These are phyloP conservation scores for Calcarius ornatus DNA, from an alignment of 2,113 vertebrate species.

Conservation along the genomic window DNA sequence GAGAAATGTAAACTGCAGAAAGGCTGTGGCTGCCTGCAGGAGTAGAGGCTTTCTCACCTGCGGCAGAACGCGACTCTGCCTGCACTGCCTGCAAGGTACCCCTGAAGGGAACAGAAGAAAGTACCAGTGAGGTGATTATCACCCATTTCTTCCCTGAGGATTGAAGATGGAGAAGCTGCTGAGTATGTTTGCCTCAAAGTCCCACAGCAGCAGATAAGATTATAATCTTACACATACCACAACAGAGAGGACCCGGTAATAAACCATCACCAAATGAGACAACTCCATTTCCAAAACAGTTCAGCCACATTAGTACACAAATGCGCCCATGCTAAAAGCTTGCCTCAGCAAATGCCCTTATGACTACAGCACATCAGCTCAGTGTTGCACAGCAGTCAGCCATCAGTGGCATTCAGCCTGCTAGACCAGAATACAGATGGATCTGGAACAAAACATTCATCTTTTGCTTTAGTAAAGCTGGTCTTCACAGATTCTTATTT, in stretches of 20 bases:
- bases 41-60: not conserved
- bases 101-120: not conserved
- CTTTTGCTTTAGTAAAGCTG: not conserved
- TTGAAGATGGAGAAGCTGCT: not conserved
- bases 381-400: not conserved
- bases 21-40: not conserved
- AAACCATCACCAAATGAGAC: not conserved
- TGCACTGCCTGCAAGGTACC: not conserved
- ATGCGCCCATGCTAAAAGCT: not conserved
- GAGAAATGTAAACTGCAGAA: not conserved
- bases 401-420: not conserved
- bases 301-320: not conserved
- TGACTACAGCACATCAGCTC: not conserved
- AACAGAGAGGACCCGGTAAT: not conserved
- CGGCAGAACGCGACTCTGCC: not conserved
- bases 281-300: not conserved
- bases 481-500: not conserved
- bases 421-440: not conserved
- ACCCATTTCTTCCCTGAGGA: not conserved
- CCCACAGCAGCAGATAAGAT: not conserved
- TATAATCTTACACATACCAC: not conserved
- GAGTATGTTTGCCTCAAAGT: not conserved
- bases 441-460: not conserved
- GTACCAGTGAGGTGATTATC: not conserved
- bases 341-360: not conserved